Evolutionary conservation across 2,113 vertebrate genomes (phyloP).

Genomic region (Chloropsis hardwickii): DNA sequence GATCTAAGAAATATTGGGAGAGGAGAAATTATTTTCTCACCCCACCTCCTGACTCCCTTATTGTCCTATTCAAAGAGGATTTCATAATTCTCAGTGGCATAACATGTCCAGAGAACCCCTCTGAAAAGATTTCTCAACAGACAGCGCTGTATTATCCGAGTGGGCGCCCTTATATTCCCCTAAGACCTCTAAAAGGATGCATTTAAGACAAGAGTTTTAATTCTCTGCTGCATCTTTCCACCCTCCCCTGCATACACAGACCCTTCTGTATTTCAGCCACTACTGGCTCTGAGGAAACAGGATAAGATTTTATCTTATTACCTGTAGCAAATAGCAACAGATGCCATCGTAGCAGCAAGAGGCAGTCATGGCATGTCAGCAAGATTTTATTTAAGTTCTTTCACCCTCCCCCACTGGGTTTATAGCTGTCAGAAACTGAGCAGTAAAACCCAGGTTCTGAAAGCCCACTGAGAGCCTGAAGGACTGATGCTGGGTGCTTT

Average conservation of each 20-base stretch:
- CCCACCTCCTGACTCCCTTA: neutral
- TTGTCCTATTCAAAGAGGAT: neutral
- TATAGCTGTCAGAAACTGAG: neutral
- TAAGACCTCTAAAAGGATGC: neutral
- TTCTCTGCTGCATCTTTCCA: neutral
- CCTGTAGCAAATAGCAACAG: neutral
- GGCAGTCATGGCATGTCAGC: neutral
- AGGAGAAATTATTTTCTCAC: neutral
- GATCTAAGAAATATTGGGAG: neutral
- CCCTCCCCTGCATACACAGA: neutral
- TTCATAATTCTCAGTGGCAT: neutral
- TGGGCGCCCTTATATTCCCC: neutral
- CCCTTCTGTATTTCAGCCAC: neutral
- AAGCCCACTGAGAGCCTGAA: neutral
- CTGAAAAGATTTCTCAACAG: neutral
- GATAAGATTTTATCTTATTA: neutral
- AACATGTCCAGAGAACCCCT: neutral
- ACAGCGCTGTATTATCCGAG: fast-evolving
- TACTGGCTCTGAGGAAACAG: neutral
- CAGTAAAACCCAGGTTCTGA: neutral
- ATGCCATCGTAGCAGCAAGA: neutral
- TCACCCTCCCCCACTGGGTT: neutral
- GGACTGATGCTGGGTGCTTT: neutral
- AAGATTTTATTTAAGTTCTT: neutral
- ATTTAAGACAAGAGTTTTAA: neutral